Evolutionary conservation across 2,888 invertebrate species (phyloP), one percentile per base, ranked within the genome.

Genomic region (Sarcophaga caerulescens): DNA sequence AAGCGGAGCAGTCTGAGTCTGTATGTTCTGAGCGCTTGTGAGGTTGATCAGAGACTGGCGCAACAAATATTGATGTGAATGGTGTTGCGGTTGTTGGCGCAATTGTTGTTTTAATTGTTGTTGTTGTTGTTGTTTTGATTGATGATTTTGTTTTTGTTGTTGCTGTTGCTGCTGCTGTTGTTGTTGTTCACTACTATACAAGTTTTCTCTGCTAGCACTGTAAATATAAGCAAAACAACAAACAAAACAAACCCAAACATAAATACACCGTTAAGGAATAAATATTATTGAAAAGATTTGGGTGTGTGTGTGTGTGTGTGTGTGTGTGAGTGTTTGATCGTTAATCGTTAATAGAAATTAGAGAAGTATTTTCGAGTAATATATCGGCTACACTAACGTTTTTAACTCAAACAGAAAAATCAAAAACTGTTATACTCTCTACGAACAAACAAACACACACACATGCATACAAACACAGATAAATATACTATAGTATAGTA

Each of bases 31-130:
- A 87, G 90, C 92, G 90, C 92, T 91, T 81, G 91, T 91, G 84
- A 93, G 92, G 91, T 93, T 93, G 90, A 92, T 89, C 90, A 93
- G 90, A 89, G 93, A 93, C 92, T 93, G 93, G 80, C 92, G 93
- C 89, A 92, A 91, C 90, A 92, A 90, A 87, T 92, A 90, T 89
- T 92, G 93, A 88, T 91, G 92, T 87, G 91, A 92, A 77, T 86
- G 86, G 84, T 86, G 86, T 84, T 86, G 86, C 45, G 84, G 78
- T 77, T 84, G 77, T 86, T 86, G 84, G 81, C 91, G 90, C 85
- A 90, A 91, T 87, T 92, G 91, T 60, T 90, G 89, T 74, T 90
- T 90, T 78, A 89, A 88, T 76, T 87, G 87, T 74, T 78, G 78
- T 68, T 82, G 78, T 68, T 82, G 77, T 23, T 82, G 84, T 11